phyloP scores from a whole-genome alignment of 2,888 invertebrate species.

The Flexamia atlantica region DNA sequence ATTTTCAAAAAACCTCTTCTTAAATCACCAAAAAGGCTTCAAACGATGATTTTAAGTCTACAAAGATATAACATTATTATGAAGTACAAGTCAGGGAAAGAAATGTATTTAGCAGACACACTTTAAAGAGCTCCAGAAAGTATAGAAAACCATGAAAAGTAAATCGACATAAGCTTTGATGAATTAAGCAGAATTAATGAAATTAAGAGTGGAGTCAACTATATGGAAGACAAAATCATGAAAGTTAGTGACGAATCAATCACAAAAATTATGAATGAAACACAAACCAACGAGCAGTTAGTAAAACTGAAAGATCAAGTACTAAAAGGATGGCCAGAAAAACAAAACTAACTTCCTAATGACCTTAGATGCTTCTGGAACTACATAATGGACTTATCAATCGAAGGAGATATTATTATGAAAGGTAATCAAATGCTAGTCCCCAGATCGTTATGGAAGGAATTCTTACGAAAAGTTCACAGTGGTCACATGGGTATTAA shows the following conservation, averaged over 20 bases:
- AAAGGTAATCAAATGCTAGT: neutral
- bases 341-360: too few relatives aligned
- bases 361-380: neutral
- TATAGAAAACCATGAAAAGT: neutral
- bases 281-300: too few relatives aligned
- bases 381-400: neutral
- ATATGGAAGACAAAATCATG: too few relatives aligned
- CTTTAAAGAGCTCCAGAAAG: conserved; percentile 14
- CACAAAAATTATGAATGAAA: too few relatives aligned
- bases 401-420: neutral
- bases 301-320: too few relatives aligned
- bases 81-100: conserved; percentile 9
- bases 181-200: neutral
- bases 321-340: too few relatives aligned
- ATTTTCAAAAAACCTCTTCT: conserved; percentile 54
- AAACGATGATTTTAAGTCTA: conserved; percentile 30
- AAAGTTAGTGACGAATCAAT: too few relatives aligned
- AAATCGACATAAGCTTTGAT: conserved; percentile 10
- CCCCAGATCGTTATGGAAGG: neutral
- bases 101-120: conserved; percentile 25
- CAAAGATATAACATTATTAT: neutral
- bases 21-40: conserved; percentile 42
- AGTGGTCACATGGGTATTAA: neutral
- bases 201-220: too few relatives aligned
- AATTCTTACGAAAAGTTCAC: conserved; percentile 7